These are phyloP conservation scores for Panulirus ornatus DNA, from an alignment of 1,140 invertebrate genomes.

Conservation along the genomic window DNA sequence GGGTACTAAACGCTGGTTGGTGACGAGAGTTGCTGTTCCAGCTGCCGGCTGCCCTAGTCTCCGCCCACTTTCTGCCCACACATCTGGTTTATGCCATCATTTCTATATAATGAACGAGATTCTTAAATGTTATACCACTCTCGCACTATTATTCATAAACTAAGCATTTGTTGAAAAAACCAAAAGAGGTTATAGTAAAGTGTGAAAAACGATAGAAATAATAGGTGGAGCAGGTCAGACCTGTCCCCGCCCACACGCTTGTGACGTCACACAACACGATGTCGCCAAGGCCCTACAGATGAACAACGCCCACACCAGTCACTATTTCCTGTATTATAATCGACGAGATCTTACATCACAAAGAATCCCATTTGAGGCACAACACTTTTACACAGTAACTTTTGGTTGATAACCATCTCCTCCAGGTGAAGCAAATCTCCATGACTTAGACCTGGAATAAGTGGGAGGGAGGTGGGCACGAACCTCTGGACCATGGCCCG, in stretches of 20 bases:
- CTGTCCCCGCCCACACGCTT: slow-evolving; percentile 29
- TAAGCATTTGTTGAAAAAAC: no score
- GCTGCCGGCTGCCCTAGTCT: not conserved
- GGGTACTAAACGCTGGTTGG: slow-evolving; percentile 47
- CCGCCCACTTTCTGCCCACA: slow-evolving; percentile 45
- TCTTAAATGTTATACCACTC: not conserved
- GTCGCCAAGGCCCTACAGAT: slow-evolving; percentile 28
- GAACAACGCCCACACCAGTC: slow-evolving; percentile 45
- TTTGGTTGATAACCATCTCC: no score
- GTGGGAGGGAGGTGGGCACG: not conserved
- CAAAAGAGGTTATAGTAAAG: no score
- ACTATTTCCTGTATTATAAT: slow-evolving; percentile 45
- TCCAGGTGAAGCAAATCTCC: no score
- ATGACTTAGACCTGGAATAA: no score
- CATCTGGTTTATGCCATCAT: slow-evolving; percentile 13
- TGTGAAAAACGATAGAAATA: no score
- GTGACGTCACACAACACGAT: slow-evolving; percentile 54
- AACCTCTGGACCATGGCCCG: not conserved
- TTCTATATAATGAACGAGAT: not conserved
- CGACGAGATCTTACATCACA: not conserved
- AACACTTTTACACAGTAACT: not conserved
- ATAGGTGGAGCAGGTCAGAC: not conserved
- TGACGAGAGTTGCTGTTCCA: not conserved
- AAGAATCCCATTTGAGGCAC: slow-evolving; percentile 4
- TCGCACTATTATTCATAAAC: no score